phyloP scores from a whole-genome alignment of 1,140 invertebrate genomes.

The Lepidostoma basale region DNA sequence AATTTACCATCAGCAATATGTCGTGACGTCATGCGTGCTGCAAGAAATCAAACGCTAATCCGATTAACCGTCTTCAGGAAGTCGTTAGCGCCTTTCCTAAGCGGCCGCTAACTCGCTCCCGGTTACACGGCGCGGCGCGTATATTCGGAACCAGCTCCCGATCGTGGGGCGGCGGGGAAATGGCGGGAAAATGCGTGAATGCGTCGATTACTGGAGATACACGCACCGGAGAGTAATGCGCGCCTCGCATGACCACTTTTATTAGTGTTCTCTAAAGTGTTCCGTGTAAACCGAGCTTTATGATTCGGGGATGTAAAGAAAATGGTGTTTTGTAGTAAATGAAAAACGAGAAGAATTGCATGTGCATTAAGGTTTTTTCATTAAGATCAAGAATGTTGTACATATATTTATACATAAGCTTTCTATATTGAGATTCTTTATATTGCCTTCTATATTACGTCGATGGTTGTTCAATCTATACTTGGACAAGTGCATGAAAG shows the following conservation, averaged over 20 bases:
- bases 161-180: constrained; percentile 24
- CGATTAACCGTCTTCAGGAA: not conserved
- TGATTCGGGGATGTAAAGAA: too few species aligned
- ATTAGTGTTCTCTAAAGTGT: constrained; percentile 31
- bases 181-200: constrained; percentile 45
- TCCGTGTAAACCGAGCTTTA: not conserved
- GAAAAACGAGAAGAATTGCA: too few species aligned
- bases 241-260: constrained; percentile 38
- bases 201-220: constrained; percentile 43
- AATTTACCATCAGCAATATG: too few species aligned
- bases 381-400: too few species aligned
- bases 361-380: too few species aligned
- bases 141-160: not conserved
- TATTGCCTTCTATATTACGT: too few species aligned
- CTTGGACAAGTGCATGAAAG: too few species aligned
- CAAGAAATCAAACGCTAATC: not conserved
- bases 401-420: too few species aligned
- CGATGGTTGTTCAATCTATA: too few species aligned
- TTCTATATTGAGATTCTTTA: too few species aligned
- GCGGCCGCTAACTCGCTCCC: not conserved
- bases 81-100: constrained; percentile 1
- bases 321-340: too few species aligned
- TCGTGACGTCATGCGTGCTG: too few species aligned
- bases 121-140: not conserved
- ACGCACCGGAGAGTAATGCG: constrained; percentile 41